Percentiles rank a stretch among this genome's conserved stretches.
phyloP scores from a whole-genome alignment of 2,888 invertebrate species.

The Pterobdella sp. region DNA sequence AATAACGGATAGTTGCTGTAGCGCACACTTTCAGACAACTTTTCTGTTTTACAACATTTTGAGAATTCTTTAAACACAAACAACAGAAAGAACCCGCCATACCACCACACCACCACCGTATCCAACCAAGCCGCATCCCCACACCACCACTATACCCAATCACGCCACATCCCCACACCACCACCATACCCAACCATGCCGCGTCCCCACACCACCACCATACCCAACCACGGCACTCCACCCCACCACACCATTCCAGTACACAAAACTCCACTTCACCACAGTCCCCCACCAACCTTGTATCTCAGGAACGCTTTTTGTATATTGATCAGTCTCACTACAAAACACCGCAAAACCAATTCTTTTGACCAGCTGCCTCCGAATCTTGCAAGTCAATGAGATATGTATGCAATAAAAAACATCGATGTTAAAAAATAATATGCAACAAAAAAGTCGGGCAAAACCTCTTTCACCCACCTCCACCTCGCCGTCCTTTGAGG shows the following conservation, averaged over 20 bases:
- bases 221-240: not conserved
- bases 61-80: no score
- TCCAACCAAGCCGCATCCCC: not conserved
- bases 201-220: not conserved
- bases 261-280: not conserved
- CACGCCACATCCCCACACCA: not conserved
- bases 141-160: not conserved
- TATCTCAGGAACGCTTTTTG: constrained; percentile 77
- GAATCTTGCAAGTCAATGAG: not conserved
- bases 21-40: constrained; percentile 72
- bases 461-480: no score
- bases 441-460: no score
- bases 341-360: constrained; percentile 76
- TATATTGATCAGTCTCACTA: constrained; percentile 77
- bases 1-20: constrained; percentile 66
- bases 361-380: constrained; percentile 68
- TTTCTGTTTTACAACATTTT: constrained; percentile 63
- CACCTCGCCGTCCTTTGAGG: constrained; percentile 73
- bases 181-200: not conserved
- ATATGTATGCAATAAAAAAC: no score
- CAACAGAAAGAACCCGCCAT: no score
- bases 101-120: not conserved
- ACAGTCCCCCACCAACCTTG: constrained; percentile 59
- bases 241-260: not conserved
- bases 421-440: no score